phyloP scores from a whole-genome alignment of 2,797 vertebrate genomes.

The Thaleichthys pacificus region DNA sequence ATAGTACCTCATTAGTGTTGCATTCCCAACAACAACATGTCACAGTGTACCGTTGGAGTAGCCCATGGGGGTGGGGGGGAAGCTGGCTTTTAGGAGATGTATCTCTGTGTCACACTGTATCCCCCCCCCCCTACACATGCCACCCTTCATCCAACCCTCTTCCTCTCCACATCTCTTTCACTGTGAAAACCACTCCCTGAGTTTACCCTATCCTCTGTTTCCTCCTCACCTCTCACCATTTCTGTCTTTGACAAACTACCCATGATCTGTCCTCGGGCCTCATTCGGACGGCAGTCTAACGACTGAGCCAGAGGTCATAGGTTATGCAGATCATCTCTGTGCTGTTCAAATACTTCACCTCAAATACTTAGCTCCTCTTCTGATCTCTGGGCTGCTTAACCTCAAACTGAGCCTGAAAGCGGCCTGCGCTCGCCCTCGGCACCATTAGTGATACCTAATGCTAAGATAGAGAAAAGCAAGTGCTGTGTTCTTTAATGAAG shows the following conservation, averaged over 20 bases:
- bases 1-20: constrained; percentile 14
- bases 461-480: too few relatives aligned
- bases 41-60: neutral
- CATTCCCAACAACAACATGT: constrained; percentile 26
- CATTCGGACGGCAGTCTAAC: neutral
- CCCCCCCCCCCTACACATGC: neutral
- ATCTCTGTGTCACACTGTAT: constrained; percentile 5
- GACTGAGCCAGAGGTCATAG: neutral
- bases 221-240: neutral
- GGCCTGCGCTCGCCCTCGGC: too few relatives aligned
- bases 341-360: neutral
- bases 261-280: neutral
- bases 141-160: constrained; percentile 10
- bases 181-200: neutral
- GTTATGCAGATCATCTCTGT: neutral
- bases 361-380: neutral
- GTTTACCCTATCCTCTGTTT: neutral
- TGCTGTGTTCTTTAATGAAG: too few relatives aligned
- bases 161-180: constrained; percentile 14
- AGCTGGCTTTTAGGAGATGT: constrained; percentile 9
- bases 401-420: too few relatives aligned
- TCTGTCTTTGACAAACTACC: neutral
- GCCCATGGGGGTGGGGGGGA: neutral
- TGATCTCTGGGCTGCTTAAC: neutral
- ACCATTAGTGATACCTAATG: too few relatives aligned